Conservation (phyloP, 1,140 invertebrate genomes). For the Bombus waltoni region DNA sequence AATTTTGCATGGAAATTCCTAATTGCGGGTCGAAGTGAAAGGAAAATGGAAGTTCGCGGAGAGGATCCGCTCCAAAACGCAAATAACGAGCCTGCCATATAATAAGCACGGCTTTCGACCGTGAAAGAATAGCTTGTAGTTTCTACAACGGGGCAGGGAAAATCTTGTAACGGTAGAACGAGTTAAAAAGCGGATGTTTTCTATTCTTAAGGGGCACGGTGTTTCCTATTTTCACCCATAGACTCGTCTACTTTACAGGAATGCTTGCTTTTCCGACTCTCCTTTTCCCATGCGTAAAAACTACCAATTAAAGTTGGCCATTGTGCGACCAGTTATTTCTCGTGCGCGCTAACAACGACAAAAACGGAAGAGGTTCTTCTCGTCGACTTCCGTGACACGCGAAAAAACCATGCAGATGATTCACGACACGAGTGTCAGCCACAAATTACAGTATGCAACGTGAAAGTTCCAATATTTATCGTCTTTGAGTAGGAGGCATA, state of each 20-base stretch:
- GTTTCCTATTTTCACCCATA: conserved; percentile 11
- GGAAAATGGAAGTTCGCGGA: not conserved
- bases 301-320: not conserved
- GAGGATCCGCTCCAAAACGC: conserved; percentile 6
- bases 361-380: conserved; percentile 4
- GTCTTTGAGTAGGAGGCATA: too few relatives aligned
- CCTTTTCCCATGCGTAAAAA: conserved; percentile 15
- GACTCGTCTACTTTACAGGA: not conserved
- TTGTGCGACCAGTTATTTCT: conserved; percentile 8
- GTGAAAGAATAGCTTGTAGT: conserved; percentile 5
- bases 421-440: not conserved
- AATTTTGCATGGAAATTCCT: not conserved
- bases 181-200: conserved; percentile 25
- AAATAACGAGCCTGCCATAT: not conserved
- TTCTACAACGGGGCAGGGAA: not conserved
- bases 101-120: conserved; percentile 3
- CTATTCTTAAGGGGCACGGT: conserved; percentile 6
- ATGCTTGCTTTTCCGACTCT: conserved; percentile 3
- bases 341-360: conserved; percentile 5
- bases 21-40: not conserved
- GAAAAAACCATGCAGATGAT: not conserved
- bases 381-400: not conserved
- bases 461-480: not conserved
- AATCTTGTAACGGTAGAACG: not conserved
- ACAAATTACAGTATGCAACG: conserved; percentile 1